Evolutionary conservation across 2,113 vertebrate genomes (phyloP).

Genomic region (Semnornis frantzii): DNA sequence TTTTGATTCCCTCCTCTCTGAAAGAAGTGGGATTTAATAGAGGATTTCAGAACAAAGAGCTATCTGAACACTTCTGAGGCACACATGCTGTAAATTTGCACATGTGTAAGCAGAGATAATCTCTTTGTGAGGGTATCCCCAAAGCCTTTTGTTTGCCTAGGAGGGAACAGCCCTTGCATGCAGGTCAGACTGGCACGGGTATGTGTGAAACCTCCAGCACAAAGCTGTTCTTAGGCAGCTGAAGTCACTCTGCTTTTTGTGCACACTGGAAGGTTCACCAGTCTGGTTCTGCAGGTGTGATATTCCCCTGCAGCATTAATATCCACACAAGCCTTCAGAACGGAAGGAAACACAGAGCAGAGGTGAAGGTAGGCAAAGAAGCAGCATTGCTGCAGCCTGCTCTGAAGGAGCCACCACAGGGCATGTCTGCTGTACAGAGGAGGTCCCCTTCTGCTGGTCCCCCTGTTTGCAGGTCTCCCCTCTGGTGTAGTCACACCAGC

Average conservation of each 20-base stretch:
- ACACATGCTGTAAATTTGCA: no score
- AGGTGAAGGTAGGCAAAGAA: not conserved
- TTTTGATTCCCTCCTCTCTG: not conserved
- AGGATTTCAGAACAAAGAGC: rapidly evolving
- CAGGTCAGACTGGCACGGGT: not conserved
- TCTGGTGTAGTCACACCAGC: not conserved
- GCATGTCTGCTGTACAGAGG: rapidly evolving
- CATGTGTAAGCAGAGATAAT: rapidly evolving
- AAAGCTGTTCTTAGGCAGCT: not conserved
- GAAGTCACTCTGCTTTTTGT: not conserved
- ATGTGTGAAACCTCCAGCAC: not conserved
- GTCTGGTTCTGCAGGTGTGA: not conserved
- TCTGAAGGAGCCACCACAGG: not conserved
- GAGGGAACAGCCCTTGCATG: rapidly evolving
- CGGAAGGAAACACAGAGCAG: no score
- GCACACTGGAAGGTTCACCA: not conserved
- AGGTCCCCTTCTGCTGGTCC: not conserved
- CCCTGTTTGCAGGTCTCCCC: not conserved
- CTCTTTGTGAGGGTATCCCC: not conserved
- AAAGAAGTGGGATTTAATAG: not conserved
- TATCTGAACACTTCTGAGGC: not conserved
- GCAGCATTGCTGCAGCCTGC: not conserved
- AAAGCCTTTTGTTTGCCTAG: not conserved
- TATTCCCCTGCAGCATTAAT: not conserved
- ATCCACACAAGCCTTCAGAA: not conserved